Evolutionary conservation across 2,888 invertebrate genomes (phyloP).

Genomic region (Ernsta delagoae): DNA sequence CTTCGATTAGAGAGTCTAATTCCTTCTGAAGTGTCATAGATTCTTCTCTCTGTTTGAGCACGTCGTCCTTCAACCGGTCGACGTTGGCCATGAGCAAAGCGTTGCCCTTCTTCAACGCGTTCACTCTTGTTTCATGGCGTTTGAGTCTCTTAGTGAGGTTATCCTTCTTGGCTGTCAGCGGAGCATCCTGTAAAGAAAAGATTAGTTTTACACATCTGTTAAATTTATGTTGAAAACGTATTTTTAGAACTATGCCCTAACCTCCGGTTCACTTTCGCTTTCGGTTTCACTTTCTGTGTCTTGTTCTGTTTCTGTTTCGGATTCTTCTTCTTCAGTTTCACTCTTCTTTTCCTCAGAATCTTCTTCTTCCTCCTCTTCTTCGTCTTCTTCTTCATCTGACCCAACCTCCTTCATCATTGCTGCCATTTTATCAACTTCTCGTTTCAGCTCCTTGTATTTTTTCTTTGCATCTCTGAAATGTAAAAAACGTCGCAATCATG

Average conservation of each 20-base stretch:
- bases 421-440: conserved; percentile 96
- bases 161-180: conserved; percentile 87
- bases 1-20: conserved; percentile 93
- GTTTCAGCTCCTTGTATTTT: conserved; percentile 92
- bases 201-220: not conserved
- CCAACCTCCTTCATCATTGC: conserved; percentile 93
- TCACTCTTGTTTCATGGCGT: conserved; percentile 91
- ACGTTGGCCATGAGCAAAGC: conserved; percentile 94
- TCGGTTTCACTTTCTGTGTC: conserved; percentile 88
- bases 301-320: conserved; percentile 88
- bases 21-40: conserved; percentile 92
- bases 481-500: not conserved
- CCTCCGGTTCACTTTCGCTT: conserved; percentile 88
- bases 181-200: conserved; percentile 84
- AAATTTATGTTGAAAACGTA: not conserved
- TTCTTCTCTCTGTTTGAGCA: conserved; percentile 92
- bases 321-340: conserved; percentile 84
- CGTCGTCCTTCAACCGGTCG: conserved; percentile 93
- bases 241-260: conserved; percentile 51
- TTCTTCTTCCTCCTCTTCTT: conserved; percentile 85
- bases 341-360: conserved; percentile 85
- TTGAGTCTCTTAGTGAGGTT: conserved; percentile 88
- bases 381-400: conserved; percentile 88
- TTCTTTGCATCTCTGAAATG: conserved; percentile 89
- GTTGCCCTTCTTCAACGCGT: conserved; percentile 94